These are phyloP conservation scores for Ahaetulla prasina DNA, from an alignment of 2,113 vertebrate genomes.

Conservation along the genomic window DNA sequence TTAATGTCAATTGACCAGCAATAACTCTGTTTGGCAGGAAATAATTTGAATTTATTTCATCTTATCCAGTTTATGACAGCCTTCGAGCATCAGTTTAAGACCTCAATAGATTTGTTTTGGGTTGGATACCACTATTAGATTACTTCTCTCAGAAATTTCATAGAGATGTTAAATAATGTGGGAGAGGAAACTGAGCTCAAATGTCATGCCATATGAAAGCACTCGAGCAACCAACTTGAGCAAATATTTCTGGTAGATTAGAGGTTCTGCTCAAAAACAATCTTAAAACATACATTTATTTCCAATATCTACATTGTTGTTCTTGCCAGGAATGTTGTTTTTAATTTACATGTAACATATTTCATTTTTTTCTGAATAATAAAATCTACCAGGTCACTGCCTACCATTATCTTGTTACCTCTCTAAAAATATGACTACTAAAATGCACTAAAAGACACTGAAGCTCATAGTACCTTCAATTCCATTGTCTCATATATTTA, in stretches of 20 bases:
- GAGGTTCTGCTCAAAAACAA: background rate
- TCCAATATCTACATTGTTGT: background rate
- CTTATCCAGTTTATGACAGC: background rate
- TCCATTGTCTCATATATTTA: background rate
- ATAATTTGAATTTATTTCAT: background rate
- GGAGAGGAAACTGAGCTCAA: background rate
- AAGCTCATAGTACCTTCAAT: background rate
- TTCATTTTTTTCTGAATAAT: background rate
- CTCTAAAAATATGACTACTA: background rate
- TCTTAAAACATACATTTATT: background rate
- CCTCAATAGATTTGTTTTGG: background rate
- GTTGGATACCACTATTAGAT: background rate
- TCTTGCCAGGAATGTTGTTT: background rate
- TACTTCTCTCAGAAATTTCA: background rate
- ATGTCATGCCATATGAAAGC: background rate
- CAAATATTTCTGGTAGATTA: background rate
- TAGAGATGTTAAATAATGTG: background rate
- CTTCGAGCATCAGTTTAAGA: background rate
- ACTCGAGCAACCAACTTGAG: background rate
- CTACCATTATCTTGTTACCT: background rate
- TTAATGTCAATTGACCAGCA: background rate
- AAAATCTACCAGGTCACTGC: background rate
- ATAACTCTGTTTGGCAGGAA: background rate
- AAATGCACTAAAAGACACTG: background rate
- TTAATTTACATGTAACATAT: background rate